Percentiles rank a stretch among this genome's conserved stretches.
Evolutionary conservation across 2,888 invertebrate species (phyloP).

Genomic region (Metopia argyrocephala): DNA sequence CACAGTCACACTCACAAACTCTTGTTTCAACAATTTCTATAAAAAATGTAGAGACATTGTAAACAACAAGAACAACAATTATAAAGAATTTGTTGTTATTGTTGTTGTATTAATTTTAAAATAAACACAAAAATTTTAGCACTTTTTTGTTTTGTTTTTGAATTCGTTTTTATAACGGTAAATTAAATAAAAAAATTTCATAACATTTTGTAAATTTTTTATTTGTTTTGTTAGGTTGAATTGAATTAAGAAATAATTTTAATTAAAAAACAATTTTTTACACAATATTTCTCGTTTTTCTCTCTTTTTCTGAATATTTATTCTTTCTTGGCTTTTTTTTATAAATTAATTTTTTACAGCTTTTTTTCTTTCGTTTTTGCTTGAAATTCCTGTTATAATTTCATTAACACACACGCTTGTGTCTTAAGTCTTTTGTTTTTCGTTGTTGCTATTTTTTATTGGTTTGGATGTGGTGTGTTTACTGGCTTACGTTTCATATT

Average conservation of each 20-base stretch:
- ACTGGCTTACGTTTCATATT: not conserved
- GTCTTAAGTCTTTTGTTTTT: conserved; percentile 59
- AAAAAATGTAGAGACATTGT: conserved; percentile 11
- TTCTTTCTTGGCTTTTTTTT: not conserved
- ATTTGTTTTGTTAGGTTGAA: too few species aligned
- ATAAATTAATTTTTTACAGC: not conserved
- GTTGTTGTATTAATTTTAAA: conserved; percentile 15
- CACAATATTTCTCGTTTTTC: not conserved
- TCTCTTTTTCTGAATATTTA: not conserved
- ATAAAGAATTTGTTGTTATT: conserved; percentile 3
- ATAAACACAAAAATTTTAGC: not conserved
- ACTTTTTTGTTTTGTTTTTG: not conserved
- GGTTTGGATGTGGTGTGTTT: not conserved
- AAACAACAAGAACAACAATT: conserved; percentile 19
- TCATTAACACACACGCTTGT: not conserved
- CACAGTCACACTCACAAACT: not conserved
- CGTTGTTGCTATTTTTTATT: conserved; percentile 20
- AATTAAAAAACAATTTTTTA: not conserved
- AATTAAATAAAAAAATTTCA: not conserved
- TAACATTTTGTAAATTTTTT: not conserved
- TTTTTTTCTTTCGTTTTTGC: not conserved
- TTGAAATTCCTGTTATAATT: not conserved
- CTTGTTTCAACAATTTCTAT: conserved; percentile 4
- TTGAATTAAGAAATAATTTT: not conserved
- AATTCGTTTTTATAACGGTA: not conserved